Evolutionary conservation across 2,113 vertebrate genomes (phyloP), one percentile per base, ranked within the genome.

Genomic region (Aegotheles bennettii): DNA sequence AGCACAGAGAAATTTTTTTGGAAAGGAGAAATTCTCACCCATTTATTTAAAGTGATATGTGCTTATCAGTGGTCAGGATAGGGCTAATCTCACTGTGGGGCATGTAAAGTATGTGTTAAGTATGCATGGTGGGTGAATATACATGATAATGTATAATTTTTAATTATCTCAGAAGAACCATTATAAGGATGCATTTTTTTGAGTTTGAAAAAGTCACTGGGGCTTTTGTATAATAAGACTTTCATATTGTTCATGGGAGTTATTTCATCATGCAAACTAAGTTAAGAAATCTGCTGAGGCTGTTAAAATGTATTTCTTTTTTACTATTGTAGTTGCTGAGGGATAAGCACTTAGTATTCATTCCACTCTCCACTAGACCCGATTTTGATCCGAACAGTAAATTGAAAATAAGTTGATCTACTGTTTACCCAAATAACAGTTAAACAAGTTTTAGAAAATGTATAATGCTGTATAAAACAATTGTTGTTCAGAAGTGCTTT

Each of bases 341-440:
- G 76, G 56, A 84, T 76, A 92, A 96, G 84, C 13, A 89, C 87
- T 92, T 87, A 91, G 38, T 87, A 93, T 96, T 96, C n/a, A 50
- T 70, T 87, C 45, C 35, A 84, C 63, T 94, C 51, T 93, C 53
- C 47, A 35, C 36, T 84, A 63, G 65, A 79, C 25, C 26, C 68
- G 28, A 84, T 88, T 38, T 89, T 92, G 25, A 83, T 94, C 42
- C 29, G 89, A 88, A 70, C 90, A 90, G 24, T 85, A 94, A 96
- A 97, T 75, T 75, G 51, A 82, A 95, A 89, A 14, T n/a, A 91
- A 74, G 61, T 84, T 78, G 15, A 92, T 83, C n/a, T 89, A 60
- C 36, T 92, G 42, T 80, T 95, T 96, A 75, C 36, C 51, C 60
- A 93, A 91, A 82, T 20, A 95, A 56, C 8, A 84, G 35, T 89